A percentile compares a stretch with the other conserved stretches of the same genome.
Evolutionary conservation across 2,113 vertebrate genomes (phyloP).

Genomic region (Megaptera novaeangliae): DNA sequence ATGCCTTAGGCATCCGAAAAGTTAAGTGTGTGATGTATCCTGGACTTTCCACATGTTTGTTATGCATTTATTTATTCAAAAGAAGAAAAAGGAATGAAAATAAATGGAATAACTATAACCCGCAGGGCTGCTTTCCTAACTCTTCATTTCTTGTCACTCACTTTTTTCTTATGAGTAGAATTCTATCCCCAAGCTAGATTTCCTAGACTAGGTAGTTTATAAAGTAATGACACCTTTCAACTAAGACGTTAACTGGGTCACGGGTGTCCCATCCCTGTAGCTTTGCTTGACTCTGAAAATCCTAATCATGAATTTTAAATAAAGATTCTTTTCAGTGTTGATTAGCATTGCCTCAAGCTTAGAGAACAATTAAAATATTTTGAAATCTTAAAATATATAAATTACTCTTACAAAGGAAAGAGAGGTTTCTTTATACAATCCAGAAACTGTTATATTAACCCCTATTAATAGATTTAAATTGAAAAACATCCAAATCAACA

Average conservation of each 20-base stretch:
- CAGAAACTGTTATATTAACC: neutral
- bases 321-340: neutral
- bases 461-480: neutral
- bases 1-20: neutral
- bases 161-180: neutral
- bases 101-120: neutral
- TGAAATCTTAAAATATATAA: neutral
- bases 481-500: neutral
- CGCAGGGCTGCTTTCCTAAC: neutral
- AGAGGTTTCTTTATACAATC: neutral
- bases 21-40: neutral
- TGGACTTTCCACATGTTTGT: neutral
- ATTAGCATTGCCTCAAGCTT: constrained; percentile 46
- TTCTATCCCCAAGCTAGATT: neutral
- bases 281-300: constrained; percentile 56
- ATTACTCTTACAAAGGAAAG: neutral
- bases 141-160: neutral
- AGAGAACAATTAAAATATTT: neutral
- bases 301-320: constrained; percentile 51
- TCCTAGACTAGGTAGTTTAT: neutral
- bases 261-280: neutral
- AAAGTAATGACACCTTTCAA: neutral
- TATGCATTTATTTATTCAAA: neutral
- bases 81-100: neutral
- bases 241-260: neutral